Evolutionary conservation across 1,140 invertebrate genomes (phyloP), one percentile per base, ranked within the genome.

Genomic region (Zelostemma sp.): DNA sequence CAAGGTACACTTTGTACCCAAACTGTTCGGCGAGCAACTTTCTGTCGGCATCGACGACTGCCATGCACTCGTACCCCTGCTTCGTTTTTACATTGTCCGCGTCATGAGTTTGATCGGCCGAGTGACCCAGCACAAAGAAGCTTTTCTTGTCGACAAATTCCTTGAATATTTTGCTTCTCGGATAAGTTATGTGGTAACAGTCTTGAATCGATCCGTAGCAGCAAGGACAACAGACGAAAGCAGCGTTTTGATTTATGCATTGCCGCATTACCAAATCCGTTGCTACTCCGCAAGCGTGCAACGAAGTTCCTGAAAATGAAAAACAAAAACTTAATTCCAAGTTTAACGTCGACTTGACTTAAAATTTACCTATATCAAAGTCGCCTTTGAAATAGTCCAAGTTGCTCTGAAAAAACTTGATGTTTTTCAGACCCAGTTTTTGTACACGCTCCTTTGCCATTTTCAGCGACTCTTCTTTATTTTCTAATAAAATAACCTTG

Each of bases 281-380:
- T 1, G 96, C 95, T 8, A 95, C 92, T 11, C 97, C 97, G 86
- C 97, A 99, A 1, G 96, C 96, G 86, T 98, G 97, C 40, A 99
- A 83, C 9, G 93, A 93, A 14, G 70, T 77, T 47, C 71, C 65
- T 59, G 45, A 38, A 15, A 14, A 38, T 38, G 11, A 17, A 56
- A 9, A 18, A 15, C n/a, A n/a, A n/a, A n/a, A n/a, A n/a, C n/a
- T n/a, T n/a, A n/a, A n/a, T n/a, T n/a, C n/a, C n/a, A n/a, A n/a
- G n/a, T n/a, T 28, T 28, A 28, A 28, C 25, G 3, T 3, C 25
- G 3, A 28, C 8, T 8, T 28, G 3, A 28, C 25, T 28, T 8
- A 4, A 35, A 35, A 15, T 31, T 55, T 68, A 1, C 96, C 96
- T 64, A 98, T 90, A 70, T 96, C 89, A 86, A 93, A 93, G 43